Conservation (phyloP, 2,888 invertebrate species). For the Sarcophaga subvicina region DNA sequence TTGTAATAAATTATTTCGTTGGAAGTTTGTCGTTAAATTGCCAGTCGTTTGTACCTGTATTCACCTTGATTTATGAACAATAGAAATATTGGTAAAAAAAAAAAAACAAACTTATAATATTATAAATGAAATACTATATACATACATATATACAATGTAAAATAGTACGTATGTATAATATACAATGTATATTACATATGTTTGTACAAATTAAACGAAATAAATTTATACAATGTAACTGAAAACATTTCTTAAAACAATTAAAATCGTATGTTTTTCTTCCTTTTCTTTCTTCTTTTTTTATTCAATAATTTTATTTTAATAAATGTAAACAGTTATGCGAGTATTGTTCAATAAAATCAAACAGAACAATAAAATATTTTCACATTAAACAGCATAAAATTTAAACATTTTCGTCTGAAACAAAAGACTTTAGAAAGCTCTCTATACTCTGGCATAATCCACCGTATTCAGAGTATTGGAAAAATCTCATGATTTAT, state of each 20-base stretch:
- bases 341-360: too few relatives aligned
- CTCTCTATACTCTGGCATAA: too few relatives aligned
- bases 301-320: constrained; percentile 1
- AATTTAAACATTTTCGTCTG: neutral
- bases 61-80: constrained; percentile 58
- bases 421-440: too few relatives aligned
- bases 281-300: neutral
- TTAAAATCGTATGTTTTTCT: neutral
- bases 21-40: constrained; percentile 37
- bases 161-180: too few relatives aligned
- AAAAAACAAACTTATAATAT: constrained; percentile 20
- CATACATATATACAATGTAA: too few relatives aligned
- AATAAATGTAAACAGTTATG: neutral
- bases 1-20: constrained; percentile 42
- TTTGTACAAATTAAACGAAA: constrained; percentile 32
- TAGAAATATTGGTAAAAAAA: constrained; percentile 22
- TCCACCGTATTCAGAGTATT: too few relatives aligned
- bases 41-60: neutral
- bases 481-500: too few relatives aligned
- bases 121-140: neutral
- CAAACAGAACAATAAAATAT: neutral
- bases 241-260: neutral
- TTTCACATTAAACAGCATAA: neutral
- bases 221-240: constrained; percentile 16
- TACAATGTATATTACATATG: constrained; percentile 5